Evolutionary conservation across 2,888 invertebrate species (phyloP).

Genomic region (Gymnocheta viridis): DNA sequence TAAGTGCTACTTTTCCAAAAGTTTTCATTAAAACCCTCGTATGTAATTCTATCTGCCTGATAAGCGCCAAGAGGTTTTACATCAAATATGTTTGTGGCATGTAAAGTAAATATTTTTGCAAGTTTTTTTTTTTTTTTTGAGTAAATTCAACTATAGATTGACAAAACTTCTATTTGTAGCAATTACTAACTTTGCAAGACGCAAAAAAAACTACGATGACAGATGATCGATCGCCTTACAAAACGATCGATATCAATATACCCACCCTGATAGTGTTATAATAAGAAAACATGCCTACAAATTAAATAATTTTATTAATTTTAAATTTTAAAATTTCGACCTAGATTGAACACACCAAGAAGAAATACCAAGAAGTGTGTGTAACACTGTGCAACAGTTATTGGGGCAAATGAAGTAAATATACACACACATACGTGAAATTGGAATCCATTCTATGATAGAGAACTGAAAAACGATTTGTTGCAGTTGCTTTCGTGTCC

Average conservation of each 20-base stretch:
- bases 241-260: conserved; percentile 56
- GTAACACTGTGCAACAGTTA: neutral
- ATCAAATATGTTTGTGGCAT: conserved; percentile 33
- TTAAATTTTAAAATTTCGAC: neutral
- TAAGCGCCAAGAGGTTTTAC: conserved; percentile 47
- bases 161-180: conserved; percentile 66
- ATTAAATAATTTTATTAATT: neutral
- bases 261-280: conserved; percentile 8
- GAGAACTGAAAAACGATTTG: too few relatives aligned
- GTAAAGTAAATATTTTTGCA: conserved; percentile 9
- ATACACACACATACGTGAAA: too few relatives aligned
- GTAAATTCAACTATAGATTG: conserved; percentile 36
- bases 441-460: too few relatives aligned
- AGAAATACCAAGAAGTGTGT: neutral
- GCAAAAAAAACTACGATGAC: conserved; percentile 20
- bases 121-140: conserved; percentile 15
- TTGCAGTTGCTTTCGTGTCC: too few relatives aligned
- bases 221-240: conserved; percentile 61
- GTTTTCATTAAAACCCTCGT: neutral
- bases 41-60: neutral
- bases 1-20: neutral
- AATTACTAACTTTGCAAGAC: conserved; percentile 54
- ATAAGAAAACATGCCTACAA: conserved; percentile 10
- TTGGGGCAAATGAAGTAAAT: too few relatives aligned
- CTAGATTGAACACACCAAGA: neutral